Conservation (phyloP, 2,113 vertebrate genomes). For the Osmerus eperlanus region DNA sequence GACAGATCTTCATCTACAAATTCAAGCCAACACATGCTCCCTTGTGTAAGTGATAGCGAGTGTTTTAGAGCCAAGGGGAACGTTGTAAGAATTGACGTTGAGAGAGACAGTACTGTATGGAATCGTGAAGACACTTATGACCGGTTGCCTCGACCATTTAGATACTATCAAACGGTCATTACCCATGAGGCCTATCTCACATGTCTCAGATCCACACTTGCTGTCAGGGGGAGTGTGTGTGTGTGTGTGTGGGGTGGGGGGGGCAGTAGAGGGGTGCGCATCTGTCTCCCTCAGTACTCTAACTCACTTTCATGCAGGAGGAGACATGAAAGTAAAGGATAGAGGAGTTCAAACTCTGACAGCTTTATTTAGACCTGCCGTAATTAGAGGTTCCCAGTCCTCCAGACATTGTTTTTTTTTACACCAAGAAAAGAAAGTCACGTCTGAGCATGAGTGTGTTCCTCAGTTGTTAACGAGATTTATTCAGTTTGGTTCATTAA, state of each 20-base stretch:
- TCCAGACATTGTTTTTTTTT: constrained; percentile 1
- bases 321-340: not conserved
- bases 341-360: constrained; percentile 11
- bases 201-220: not conserved
- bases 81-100: too few relatives aligned
- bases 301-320: not conserved
- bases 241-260: too few relatives aligned
- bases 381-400: constrained; percentile 11
- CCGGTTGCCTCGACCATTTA: too few relatives aligned
- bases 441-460: constrained; percentile 18
- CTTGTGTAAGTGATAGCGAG: not conserved
- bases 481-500: constrained; percentile 43
- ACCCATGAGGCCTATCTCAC: not conserved
- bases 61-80: not conserved
- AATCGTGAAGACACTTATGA: not conserved
- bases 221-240: too few relatives aligned
- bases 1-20: not conserved
- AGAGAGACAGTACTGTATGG: too few relatives aligned
- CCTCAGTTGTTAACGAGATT: constrained; percentile 37
- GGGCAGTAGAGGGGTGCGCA: too few relatives aligned
- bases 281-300: too few relatives aligned
- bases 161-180: too few relatives aligned
- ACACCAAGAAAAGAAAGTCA: constrained; percentile 17
- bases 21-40: not conserved
- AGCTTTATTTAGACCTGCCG: constrained; percentile 16